Evolutionary conservation across 2,797 vertebrate genomes (phyloP), one percentile per base, ranked within the genome.

Genomic region (Psittacula derbiana): DNA sequence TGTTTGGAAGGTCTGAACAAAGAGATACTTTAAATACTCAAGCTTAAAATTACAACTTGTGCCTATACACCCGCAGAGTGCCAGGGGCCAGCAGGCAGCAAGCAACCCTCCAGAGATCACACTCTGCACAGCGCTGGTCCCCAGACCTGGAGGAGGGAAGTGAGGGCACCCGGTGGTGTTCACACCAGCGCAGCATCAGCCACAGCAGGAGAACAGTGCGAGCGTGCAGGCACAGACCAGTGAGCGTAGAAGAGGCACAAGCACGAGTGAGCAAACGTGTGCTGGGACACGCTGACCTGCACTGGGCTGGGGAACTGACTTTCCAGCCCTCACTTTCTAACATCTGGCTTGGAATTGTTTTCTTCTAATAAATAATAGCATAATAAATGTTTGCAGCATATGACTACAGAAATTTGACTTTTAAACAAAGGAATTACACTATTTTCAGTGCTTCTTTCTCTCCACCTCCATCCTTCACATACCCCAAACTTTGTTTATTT

Each of bases 261-360:
- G 65, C 57, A 18, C 6, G 1, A 8, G 20, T 0, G 0, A 55
- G 25, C 60, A 15, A 2, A 1, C 0, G 0, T 11, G n/a, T 0
- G 6, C 24, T 3, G 36, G 40, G 57, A 47, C 0, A 0, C 11
- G 15, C 21, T 13, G 36, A 58, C 33, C 44, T 19, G 2, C 0
- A 0, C 30, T 1, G 4, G 24, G 2, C n/a, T 1, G 2, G 19
- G 0, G 3, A 57, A 58, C 49, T 10, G 40, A 25, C 84, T 33
- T 52, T 20, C 62, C 78, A 19, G 46, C 14, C 20, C 12, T 28
- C 0, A 0, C 31, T 25, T 20, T 10, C 62, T n/a, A 72, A 43
- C 28, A n/a, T 4, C 53, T 57, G 80, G 50, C 52, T 55, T 24
- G 4, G 30, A 60, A 44, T 7, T 16, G n/a, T 5, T 17, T n/a